Base-by-base conservation (phyloP, 2,888 invertebrate genomes). In the Clostera curtula region DNA sequence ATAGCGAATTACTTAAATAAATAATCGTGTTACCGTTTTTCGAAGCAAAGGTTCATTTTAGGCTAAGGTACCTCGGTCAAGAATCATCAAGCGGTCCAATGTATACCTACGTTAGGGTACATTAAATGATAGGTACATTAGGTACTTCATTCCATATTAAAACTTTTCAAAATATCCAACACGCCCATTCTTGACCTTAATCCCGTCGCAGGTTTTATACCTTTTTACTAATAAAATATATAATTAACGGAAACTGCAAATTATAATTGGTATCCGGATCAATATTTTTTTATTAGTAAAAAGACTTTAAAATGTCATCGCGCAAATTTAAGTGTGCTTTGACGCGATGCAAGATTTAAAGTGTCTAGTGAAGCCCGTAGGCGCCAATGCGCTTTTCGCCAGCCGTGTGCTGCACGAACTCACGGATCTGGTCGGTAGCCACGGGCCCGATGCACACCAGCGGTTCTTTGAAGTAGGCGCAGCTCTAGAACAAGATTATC, bases 401-500 rank as follows among this genome's bases (percentile, higher is more conserved):
- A 25, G 92, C 91, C 3, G 93, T 93, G 61, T 93, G 92, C 55
- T 93, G 90, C 1, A 93, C 88, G 31, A 84, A 85, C 31, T 85
- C 83, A 21, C 80, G 76, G 29, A 93, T 87, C 64, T 92, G 92
- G 55, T 93, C 93, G 2, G 89, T 88, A 4, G 93, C 93, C 0
- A 94, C 93, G 0, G 92, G 92, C 1, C 93, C 95, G 56, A 95
- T 92, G 85, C 95, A 95, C 10, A 93, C 91, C 24, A 94, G 82
- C 1, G 95, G 92, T 57, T 95, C 95, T 63, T 93, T 93, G 88
- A 95, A 95, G 74, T 95, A 95, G n/a, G 93, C 92, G 76, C 95
- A 95, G 43, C 91, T 90, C 92, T 92, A 75, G 50, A 60, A 31
- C 8, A 29, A 39, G n/a, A n/a, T n/a, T n/a, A n/a, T n/a, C n/a